Conservation (phyloP, 2,113 vertebrate genomes). For the Elachura formosa region DNA sequence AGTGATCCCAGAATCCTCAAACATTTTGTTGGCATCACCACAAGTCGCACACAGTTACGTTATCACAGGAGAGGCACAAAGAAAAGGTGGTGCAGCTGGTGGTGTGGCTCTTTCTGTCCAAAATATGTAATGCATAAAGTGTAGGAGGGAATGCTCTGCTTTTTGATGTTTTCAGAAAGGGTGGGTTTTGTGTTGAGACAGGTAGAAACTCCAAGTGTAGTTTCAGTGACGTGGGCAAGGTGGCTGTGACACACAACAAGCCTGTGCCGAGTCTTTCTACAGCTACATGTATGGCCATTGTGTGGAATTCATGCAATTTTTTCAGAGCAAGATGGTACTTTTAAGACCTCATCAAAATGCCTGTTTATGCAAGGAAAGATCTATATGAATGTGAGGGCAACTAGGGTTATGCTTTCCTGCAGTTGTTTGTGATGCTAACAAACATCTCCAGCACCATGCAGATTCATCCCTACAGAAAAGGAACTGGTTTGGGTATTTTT, state of each 20-base stretch:
- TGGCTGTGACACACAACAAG: fast-evolving
- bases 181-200: fast-evolving
- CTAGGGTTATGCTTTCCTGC: not conserved
- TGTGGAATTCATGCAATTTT: not conserved
- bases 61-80: not conserved
- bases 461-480: not conserved
- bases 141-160: not conserved
- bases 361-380: conserved; percentile 10
- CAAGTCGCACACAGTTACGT: not conserved
- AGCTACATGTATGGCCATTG: not conserved
- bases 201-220: not conserved
- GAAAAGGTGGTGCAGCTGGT: fast-evolving
- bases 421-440: not conserved
- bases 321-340: not conserved
- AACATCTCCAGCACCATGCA: not conserved
- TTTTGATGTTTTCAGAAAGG: not conserved
- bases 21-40: not conserved
- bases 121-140: not conserved
- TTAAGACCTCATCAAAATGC: not conserved
- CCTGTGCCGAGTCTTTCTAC: not conserved
- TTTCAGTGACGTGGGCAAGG: not conserved
- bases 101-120: not conserved
- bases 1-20: not conserved
- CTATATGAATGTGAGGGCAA: not conserved
- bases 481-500: not conserved